Evolutionary conservation across 2,888 invertebrate species (phyloP).

Genomic region (Resseliella maxima): DNA sequence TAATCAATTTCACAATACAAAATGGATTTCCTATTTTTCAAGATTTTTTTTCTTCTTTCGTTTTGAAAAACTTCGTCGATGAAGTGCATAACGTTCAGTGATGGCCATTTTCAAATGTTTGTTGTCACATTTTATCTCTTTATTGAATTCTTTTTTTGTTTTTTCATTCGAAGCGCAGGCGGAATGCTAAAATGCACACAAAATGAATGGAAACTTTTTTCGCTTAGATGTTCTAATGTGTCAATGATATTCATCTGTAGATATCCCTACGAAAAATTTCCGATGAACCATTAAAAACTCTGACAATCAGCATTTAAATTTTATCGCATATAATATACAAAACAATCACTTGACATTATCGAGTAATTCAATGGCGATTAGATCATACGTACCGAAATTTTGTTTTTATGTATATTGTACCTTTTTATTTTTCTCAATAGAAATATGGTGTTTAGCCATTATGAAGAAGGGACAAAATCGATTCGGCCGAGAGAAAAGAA

Average conservation of each 20-base stretch:
- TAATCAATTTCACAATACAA: slow-evolving; percentile 15
- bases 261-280: no score
- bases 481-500: not conserved
- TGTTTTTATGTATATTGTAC: no score
- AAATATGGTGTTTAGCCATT: not conserved
- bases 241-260: no score
- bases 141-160: not conserved
- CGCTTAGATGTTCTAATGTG: not conserved
- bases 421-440: no score
- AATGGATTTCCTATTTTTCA: not conserved
- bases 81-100: not conserved
- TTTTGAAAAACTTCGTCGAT: no score
- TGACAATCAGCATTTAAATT: not conserved
- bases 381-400: not conserved
- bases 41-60: no score
- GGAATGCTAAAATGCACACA: no score
- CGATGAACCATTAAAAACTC: not conserved
- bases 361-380: not conserved
- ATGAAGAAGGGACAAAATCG: not conserved
- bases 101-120: not conserved
- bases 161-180: no score
- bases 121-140: not conserved
- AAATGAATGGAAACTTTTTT: not conserved
- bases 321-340: not conserved
- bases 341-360: not conserved